Percentiles rank a stretch among this genome's conserved stretches.
phyloP scores from a whole-genome alignment of 1,140 invertebrate species.

The Lepidurus apus region DNA sequence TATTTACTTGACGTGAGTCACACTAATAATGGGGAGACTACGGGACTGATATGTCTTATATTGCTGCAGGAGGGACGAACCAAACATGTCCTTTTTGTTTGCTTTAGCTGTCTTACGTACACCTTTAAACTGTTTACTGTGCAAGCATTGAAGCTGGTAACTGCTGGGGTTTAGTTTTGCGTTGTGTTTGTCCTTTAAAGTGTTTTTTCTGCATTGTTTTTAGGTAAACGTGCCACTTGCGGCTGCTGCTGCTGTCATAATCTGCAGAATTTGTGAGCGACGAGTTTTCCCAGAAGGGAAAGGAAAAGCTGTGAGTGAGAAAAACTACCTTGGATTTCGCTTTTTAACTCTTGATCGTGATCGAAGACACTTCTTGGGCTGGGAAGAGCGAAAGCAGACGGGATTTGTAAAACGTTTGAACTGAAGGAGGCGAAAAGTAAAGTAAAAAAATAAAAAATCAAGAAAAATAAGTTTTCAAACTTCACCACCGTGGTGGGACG shows the following conservation, averaged over 20 bases:
- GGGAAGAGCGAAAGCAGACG: too few species aligned
- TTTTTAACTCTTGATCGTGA: not conserved
- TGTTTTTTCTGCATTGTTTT: not conserved
- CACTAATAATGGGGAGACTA: not conserved
- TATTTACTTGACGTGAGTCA: constrained; percentile 10
- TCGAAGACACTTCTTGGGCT: too few species aligned
- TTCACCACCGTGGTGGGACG: not conserved
- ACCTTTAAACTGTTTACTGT: not conserved
- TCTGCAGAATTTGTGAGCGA: not conserved
- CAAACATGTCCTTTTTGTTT: not conserved
- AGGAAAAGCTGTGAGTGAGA: not conserved
- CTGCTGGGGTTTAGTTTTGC: not conserved
- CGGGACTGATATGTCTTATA: not conserved
- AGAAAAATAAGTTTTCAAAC: not conserved
- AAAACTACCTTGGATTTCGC: not conserved
- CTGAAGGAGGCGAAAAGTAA: too few species aligned
- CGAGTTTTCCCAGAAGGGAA: too few species aligned
- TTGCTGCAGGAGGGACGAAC: not conserved
- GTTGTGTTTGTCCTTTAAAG: not conserved
- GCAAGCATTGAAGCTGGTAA: not conserved
- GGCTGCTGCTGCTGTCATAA: not conserved
- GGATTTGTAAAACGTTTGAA: too few species aligned
- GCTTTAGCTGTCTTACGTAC: not conserved
- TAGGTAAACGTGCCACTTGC: not conserved
- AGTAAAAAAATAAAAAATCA: too few species aligned